Percentiles rank a stretch among this genome's conserved stretches.
phyloP scores from a whole-genome alignment of 2,797 vertebrate genomes.

The Anabacerthia variegaticeps region DNA sequence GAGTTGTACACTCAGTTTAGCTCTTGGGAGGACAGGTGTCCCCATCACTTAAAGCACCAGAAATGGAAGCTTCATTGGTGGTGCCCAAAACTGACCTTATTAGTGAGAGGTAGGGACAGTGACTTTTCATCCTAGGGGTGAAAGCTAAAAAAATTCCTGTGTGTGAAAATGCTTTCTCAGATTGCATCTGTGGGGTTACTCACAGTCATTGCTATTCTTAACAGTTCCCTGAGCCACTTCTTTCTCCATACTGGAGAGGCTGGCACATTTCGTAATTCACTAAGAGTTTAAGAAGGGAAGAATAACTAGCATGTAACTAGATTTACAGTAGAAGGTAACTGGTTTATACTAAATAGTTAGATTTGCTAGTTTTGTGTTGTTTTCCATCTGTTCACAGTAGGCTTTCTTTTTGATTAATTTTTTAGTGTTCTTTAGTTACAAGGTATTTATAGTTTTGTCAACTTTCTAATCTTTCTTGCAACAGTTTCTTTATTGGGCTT shows the following conservation, averaged over 20 bases:
- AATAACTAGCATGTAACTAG: not conserved
- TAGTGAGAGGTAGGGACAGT: slow-evolving; percentile 13
- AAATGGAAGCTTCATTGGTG: slow-evolving; percentile 41
- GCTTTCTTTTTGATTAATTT: not conserved
- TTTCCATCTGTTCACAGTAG: not conserved
- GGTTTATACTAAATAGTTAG: not conserved
- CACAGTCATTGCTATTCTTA: slow-evolving; percentile 45
- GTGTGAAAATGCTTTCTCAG: slow-evolving; percentile 43
- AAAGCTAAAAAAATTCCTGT: slow-evolving; percentile 42
- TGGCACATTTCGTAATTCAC: not conserved
- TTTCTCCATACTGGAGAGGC: not conserved
- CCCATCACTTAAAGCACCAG: slow-evolving; percentile 48
- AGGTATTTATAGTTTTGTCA: not conserved
- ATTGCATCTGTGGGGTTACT: slow-evolving; percentile 48
- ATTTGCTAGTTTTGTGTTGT: not conserved
- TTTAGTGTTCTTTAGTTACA: not conserved
- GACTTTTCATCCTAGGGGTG: slow-evolving; percentile 55
- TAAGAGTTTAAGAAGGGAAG: not conserved
- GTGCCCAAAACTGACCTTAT: slow-evolving; percentile 46
- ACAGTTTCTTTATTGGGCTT: not conserved
- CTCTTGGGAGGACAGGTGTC: slow-evolving; percentile 13
- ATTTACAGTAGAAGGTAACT: not conserved
- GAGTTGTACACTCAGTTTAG: slow-evolving; percentile 55
- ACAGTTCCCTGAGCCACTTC: not conserved
- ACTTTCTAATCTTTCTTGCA: not conserved